Percentiles rank a stretch among this genome's conserved stretches.
Conservation (phyloP, 2,797 vertebrate species). For the Dermochelys coriacea region DNA sequence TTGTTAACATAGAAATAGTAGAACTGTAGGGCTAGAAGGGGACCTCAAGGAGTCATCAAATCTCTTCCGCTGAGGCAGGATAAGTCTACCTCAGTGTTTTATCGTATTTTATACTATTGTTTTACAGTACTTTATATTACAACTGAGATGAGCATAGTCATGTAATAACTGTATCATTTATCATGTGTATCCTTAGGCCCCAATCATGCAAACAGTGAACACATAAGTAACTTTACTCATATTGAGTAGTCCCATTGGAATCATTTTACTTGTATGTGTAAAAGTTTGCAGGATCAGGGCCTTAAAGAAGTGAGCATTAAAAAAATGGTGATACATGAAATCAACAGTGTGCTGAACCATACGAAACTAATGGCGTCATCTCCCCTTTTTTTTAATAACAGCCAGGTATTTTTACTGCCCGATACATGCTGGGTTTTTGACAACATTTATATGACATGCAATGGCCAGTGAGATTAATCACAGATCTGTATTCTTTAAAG, state of each 20-base stretch:
- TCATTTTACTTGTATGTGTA: not conserved
- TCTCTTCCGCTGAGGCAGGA: not conserved
- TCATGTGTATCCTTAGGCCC: not conserved
- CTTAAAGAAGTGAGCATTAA: not conserved
- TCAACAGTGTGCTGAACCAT: not conserved
- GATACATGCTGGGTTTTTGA: slow-evolving; percentile 42
- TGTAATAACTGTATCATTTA: not conserved
- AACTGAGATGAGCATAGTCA: not conserved
- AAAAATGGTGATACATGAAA: not conserved
- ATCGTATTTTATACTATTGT: not conserved
- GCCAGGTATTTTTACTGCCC: slow-evolving; percentile 42
- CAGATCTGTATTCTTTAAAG: slow-evolving; percentile 50
- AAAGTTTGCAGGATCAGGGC: not conserved
- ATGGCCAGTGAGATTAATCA: slow-evolving; percentile 45
- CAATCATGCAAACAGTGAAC: not conserved
- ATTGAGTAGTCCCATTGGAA: not conserved
- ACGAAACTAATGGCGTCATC: not conserved
- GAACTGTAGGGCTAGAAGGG: not conserved
- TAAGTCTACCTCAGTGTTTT: not conserved
- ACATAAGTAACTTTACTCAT: not conserved
- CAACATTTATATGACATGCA: slow-evolving; percentile 24
- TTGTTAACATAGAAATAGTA: not conserved
- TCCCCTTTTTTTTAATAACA: slow-evolving; percentile 41
- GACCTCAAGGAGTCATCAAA: not conserved
- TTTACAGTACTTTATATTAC: not conserved